Conservation (phyloP, 1,140 invertebrate species). For the Lasioglossum albipes region DNA sequence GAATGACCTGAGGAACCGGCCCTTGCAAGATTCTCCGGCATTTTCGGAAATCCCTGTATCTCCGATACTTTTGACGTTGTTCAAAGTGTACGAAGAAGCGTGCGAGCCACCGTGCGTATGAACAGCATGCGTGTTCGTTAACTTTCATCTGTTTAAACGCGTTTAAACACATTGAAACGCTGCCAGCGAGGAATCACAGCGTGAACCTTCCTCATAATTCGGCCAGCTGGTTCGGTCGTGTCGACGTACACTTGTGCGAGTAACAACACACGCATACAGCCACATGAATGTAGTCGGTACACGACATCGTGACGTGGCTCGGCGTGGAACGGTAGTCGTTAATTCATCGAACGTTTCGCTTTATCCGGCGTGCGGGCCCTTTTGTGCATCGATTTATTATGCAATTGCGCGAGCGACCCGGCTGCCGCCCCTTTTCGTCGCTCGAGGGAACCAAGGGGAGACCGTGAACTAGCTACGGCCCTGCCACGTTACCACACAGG, state of each 20-base stretch:
- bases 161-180: too few relatives aligned
- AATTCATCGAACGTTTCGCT: constrained; percentile 43
- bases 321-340: constrained; percentile 32
- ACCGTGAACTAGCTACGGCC: constrained; percentile 42
- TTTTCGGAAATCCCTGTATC: too few relatives aligned
- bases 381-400: constrained; percentile 57
- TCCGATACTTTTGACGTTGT: too few relatives aligned
- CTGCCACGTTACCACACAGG: not conserved
- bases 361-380: constrained; percentile 48
- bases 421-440: constrained; percentile 34
- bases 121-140: too few relatives aligned
- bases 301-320: not conserved
- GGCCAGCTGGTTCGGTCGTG: not conserved
- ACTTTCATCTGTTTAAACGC: too few relatives aligned
- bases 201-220: constrained; percentile 4
- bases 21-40: too few relatives aligned
- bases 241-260: not conserved
- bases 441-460: constrained; percentile 39
- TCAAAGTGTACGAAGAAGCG: too few relatives aligned
- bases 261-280: not conserved
- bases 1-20: too few relatives aligned
- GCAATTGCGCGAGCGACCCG: constrained; percentile 41
- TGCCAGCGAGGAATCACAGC: too few relatives aligned
- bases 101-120: too few relatives aligned
- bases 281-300: too few relatives aligned